These are phyloP conservation scores for Lepidurus apus DNA, from an alignment of 1,140 invertebrate genomes.

Conservation along the genomic window DNA sequence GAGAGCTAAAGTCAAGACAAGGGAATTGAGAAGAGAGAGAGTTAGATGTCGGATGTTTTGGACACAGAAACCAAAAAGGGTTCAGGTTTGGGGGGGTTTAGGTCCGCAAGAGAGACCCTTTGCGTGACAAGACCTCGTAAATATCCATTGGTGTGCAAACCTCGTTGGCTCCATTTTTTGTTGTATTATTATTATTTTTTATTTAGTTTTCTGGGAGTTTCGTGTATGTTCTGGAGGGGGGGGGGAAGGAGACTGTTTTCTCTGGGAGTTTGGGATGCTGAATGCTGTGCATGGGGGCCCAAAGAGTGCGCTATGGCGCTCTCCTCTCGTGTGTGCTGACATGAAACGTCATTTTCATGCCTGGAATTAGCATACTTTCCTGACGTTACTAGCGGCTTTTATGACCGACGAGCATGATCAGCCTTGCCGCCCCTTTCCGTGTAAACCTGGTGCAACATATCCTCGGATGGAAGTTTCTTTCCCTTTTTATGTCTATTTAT, in stretches of 20 bases:
- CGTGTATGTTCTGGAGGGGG: not conserved
- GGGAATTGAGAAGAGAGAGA: not conserved
- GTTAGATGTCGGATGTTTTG: not conserved
- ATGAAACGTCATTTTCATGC: conserved; percentile 22
- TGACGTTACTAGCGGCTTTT: conserved; percentile 18
- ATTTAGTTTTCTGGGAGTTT: not conserved
- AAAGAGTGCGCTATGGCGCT: conserved; percentile 8
- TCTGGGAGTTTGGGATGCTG: not conserved
- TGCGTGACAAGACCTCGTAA: conserved; percentile 18
- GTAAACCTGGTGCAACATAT: conserved; percentile 13
- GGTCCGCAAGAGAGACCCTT: not conserved
- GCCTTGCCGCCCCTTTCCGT: conserved; percentile 12
- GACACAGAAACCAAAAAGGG: not conserved
- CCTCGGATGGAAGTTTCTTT: not conserved
- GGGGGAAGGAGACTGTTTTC: not conserved
- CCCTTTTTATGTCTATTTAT: not conserved
- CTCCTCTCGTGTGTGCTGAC: conserved; percentile 13
- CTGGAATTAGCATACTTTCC: conserved; percentile 22
- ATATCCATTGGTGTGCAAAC: conserved; percentile 8
- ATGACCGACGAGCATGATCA: conserved; percentile 21
- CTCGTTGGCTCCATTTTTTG: conserved; percentile 1
- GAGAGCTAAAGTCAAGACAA: not conserved
- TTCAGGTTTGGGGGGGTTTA: conserved; percentile 8
- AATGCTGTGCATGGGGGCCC: not conserved
- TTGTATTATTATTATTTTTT: not conserved